Evolutionary conservation across 2,888 invertebrate genomes (phyloP), one percentile per base, ranked within the genome.

Genomic region (Anagyrus pseudococci): DNA sequence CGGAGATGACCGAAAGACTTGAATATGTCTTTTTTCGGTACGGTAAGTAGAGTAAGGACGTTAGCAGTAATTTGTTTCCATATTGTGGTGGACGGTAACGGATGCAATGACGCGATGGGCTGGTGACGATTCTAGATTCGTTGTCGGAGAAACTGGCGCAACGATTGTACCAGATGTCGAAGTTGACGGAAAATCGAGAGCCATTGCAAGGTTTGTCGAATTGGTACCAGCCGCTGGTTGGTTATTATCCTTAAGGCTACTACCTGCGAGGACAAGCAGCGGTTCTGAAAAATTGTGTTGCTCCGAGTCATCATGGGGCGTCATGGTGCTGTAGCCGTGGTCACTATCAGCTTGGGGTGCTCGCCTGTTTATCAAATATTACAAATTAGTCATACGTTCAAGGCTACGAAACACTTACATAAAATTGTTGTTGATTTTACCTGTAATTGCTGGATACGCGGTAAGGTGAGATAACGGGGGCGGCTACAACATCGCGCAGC

Each of bases 281-380:
- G 79, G 78, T 58, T 78, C 80, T 17, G 89, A 90, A 70, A 91
- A 89, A 8, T 90, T 90, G 69, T 91, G 88, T 70, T 92, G 91
- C 76, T 94, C 93, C 1, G 92, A 92, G 76, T 94, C 94, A 75
- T 94, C 94, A 72, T 94, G 93, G 1, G 93, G 93, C 1, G 94
- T 94, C 94, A 94, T 94, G 0, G 94, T 94, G 2, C 94, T 94
- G 81, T 96, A 96, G 1, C 96, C 96, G 76, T 96, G 94, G 83
- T 96, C 96, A n/a, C 93, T 94, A 71, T 90, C 90, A 47, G 89
- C 90, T 0, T 90, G 89, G 0, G 89, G 87, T 48, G 89, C 87
- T 3, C 92, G 88, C 29, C 93, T 85, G 76, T 93, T 43, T 43
- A 15, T 43, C 43, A 43, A 43, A 43, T 10, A 15, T 43, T 13